phyloP scores from a whole-genome alignment of 2,113 vertebrate genomes.

The Platichthys flesus region DNA sequence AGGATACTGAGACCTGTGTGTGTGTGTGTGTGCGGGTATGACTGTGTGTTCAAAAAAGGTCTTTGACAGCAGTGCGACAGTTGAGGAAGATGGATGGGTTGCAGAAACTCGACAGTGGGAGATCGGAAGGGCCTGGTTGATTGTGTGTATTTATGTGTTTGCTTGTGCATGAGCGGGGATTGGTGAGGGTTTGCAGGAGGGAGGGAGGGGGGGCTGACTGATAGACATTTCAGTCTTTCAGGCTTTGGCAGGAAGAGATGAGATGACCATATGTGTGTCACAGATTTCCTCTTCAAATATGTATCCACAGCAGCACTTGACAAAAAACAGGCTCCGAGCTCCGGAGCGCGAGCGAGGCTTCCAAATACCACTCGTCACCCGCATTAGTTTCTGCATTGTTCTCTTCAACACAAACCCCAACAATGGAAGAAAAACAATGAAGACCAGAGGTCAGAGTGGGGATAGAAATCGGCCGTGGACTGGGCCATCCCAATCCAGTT shows the following conservation, averaged over 20 bases:
- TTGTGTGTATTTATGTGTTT: constrained; percentile 65
- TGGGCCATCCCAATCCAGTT: not conserved
- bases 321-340: constrained; percentile 46
- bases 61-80: constrained; percentile 69
- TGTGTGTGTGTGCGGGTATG: constrained; percentile 16
- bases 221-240: constrained; percentile 71
- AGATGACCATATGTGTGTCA: constrained; percentile 72
- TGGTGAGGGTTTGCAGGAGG: not conserved
- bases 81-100: constrained; percentile 77
- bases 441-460: not conserved
- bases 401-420: constrained; percentile 18
- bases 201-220: constrained; percentile 55
- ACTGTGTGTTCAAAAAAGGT: constrained; percentile 43
- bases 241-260: constrained; percentile 56
- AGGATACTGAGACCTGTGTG: constrained; percentile 1
- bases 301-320: constrained; percentile 27
- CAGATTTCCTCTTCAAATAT: constrained; percentile 64
- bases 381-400: constrained; percentile 34
- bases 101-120: constrained; percentile 62
- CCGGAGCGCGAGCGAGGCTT: constrained; percentile 24
- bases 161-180: constrained; percentile 35
- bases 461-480: not conserved
- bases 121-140: constrained; percentile 46
- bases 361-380: constrained; percentile 50
- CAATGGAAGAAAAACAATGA: not conserved